These are phyloP conservation scores for Drosophila lowei DNA, from an alignment of 1,140 invertebrate genomes.

Conservation along the genomic window DNA sequence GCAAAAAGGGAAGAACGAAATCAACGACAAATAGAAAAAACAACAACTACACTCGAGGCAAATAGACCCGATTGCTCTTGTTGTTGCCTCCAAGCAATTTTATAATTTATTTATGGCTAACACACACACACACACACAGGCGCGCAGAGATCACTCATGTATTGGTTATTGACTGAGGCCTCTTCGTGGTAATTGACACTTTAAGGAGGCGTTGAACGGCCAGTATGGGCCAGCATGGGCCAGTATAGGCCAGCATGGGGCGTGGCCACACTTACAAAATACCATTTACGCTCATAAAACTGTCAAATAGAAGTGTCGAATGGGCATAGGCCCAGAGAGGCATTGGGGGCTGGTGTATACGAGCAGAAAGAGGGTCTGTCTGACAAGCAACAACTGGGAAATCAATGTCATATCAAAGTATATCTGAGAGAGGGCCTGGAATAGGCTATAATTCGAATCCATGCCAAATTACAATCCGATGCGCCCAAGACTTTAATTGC, in stretches of 20 bases:
- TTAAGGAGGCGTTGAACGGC: conserved; percentile 68
- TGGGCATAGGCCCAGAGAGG: conserved; percentile 8
- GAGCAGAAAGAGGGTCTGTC: not conserved
- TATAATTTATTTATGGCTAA: conserved; percentile 70
- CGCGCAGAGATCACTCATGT: not conserved
- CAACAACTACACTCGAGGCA: conserved; percentile 36
- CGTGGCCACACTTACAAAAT: conserved; percentile 64
- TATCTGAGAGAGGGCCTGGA: too few relatives aligned
- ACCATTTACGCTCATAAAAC: conserved; percentile 75
- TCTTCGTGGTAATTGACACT: conserved; percentile 72
- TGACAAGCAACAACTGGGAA: conserved; percentile 23
- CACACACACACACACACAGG: conserved; percentile 19
- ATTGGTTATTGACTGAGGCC: conserved; percentile 32
- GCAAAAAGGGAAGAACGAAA: conserved; percentile 70
- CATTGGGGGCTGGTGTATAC: not conserved
- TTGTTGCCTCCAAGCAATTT: conserved; percentile 60
- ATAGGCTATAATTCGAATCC: not conserved
- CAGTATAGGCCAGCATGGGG: conserved; percentile 47
- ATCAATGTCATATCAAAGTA: conserved; percentile 22
- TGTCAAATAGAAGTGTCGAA: conserved; percentile 72
- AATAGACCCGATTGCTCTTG: conserved; percentile 73
- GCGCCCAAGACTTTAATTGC: conserved; percentile 11
- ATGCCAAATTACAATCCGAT: not conserved
- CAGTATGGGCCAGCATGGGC: conserved; percentile 45
- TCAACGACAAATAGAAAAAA: conserved; percentile 59